phyloP scores from a whole-genome alignment of 2,888 invertebrate species.

The Coelogynopora nodosa region DNA sequence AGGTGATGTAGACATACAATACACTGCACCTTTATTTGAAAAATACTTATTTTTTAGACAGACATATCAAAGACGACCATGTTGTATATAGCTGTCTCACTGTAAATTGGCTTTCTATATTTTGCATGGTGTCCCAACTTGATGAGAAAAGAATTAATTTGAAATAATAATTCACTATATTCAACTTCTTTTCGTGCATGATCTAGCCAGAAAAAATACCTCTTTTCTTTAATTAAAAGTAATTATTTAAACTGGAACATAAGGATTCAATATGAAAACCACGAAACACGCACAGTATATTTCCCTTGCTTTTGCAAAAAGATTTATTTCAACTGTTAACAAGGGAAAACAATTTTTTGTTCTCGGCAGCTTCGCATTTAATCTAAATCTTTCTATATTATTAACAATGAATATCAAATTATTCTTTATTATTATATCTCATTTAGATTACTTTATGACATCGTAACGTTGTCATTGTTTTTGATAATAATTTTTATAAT shows the following conservation, averaged over 20 bases:
- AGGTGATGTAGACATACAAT: not conserved
- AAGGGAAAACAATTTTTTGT: too few species aligned
- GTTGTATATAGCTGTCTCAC: not conserved
- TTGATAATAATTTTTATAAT: too few species aligned
- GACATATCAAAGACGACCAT: not conserved
- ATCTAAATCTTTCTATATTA: too few species aligned
- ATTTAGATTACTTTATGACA: too few species aligned
- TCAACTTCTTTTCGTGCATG: not conserved
- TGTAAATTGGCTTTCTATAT: not conserved
- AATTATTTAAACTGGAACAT: not conserved
- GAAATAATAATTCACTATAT: not conserved
- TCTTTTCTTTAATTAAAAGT: not conserved
- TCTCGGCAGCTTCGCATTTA: too few species aligned
- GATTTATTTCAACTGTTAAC: not conserved
- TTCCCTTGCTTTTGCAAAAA: not conserved
- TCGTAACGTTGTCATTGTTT: too few species aligned
- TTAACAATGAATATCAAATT: too few species aligned
- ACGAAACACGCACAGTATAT: not conserved
- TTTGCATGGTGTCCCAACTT: not conserved
- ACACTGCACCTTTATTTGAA: not conserved
- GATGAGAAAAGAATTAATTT: not conserved
- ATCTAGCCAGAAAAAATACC: not conserved
- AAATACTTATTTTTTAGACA: not conserved
- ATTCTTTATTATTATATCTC: too few species aligned
- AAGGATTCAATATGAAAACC: not conserved